Evolutionary conservation across 1,140 invertebrate genomes (phyloP).

Genomic region (Drosophila kikkawai): DNA sequence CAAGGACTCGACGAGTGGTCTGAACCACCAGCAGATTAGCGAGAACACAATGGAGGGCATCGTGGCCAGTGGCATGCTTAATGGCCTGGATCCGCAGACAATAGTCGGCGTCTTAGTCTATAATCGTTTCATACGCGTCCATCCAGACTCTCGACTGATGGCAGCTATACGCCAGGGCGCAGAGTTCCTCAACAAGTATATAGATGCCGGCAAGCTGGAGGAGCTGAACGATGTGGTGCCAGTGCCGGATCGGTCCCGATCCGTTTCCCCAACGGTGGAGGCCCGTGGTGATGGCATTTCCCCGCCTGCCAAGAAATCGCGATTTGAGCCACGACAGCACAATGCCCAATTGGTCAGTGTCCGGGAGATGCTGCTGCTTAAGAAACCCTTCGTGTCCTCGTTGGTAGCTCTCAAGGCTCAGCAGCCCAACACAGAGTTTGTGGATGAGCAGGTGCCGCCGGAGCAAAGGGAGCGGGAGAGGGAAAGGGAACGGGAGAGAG

Average conservation of each 20-base stretch:
- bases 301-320: conserved; percentile 74
- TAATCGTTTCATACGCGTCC: conserved; percentile 91
- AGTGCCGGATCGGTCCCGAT: conserved; percentile 84
- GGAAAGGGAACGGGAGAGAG: conserved; percentile 30
- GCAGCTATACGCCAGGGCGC: conserved; percentile 91
- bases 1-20: conserved; percentile 87
- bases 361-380: conserved; percentile 69
- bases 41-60: conserved; percentile 90
- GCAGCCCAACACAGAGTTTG: conserved; percentile 67
- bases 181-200: conserved; percentile 90
- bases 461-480: conserved; percentile 52
- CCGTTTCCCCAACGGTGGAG: conserved; percentile 83
- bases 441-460: conserved; percentile 61
- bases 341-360: conserved; percentile 79
- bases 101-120: conserved; percentile 89
- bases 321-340: conserved; percentile 74
- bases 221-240: conserved; percentile 91
- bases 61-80: conserved; percentile 87
- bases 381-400: conserved; percentile 77
- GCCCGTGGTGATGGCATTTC: conserved; percentile 57
- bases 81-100: conserved; percentile 89
- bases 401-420: conserved; percentile 68
- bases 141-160: conserved; percentile 90
- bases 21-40: conserved; percentile 88
- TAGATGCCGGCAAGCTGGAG: conserved; percentile 91